phyloP scores from a whole-genome alignment of 2,113 vertebrate species.

The Cebus imitator region DNA sequence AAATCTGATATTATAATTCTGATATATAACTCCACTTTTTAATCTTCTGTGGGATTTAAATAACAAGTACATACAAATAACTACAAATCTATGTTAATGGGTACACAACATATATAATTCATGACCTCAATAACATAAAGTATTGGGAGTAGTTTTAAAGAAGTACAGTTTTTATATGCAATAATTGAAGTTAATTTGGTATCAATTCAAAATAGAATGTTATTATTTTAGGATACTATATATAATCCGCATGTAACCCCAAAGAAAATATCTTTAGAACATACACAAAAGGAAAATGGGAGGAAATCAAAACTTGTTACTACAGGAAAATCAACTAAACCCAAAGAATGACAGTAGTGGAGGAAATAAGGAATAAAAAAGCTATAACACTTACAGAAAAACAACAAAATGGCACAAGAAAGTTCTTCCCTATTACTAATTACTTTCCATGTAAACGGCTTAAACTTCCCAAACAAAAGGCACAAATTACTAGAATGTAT shows the following conservation, averaged over 20 bases:
- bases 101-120: neutral
- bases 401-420: neutral
- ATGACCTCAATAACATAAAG: neutral
- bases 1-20: neutral
- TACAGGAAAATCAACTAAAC: neutral
- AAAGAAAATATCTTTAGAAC: neutral
- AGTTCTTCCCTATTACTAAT: neutral
- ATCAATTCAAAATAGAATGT: constrained; percentile 22
- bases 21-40: neutral
- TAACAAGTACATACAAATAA: neutral
- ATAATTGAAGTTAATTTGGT: neutral
- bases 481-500: neutral
- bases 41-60: neutral
- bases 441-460: constrained; percentile 32
- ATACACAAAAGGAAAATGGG: neutral
- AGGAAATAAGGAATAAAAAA: neutral
- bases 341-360: neutral
- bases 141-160: neutral
- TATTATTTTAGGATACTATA: neutral
- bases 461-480: constrained; percentile 13
- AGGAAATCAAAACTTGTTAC: neutral
- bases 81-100: neutral
- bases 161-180: neutral
- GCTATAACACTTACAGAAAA: neutral
- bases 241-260: neutral